These are phyloP conservation scores for Morpho achilles DNA, from an alignment of 2,888 invertebrate species.

Conservation along the genomic window DNA sequence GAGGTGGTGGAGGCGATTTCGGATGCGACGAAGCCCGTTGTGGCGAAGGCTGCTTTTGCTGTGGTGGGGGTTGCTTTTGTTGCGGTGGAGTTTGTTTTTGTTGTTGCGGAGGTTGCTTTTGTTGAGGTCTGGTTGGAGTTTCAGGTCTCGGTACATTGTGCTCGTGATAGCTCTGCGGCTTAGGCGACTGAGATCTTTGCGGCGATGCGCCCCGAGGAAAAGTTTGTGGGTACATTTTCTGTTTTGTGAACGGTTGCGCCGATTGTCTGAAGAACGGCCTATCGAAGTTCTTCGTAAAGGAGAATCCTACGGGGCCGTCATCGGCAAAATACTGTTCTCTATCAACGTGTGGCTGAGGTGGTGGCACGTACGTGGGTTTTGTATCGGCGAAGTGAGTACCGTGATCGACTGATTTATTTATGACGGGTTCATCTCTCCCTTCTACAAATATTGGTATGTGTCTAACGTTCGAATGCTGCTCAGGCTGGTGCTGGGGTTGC, in stretches of 20 bases:
- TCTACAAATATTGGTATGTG: conserved; percentile 94
- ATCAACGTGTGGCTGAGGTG: conserved; percentile 55
- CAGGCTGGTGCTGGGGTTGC: conserved; percentile 37
- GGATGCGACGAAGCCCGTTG: conserved; percentile 35
- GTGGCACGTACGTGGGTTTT: conserved; percentile 53
- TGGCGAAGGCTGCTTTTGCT: conserved; percentile 35
- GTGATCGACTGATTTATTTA: conserved; percentile 80
- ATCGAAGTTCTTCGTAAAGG: conserved; percentile 67
- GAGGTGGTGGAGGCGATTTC: conserved; percentile 34
- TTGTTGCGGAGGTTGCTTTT: conserved; percentile 39
- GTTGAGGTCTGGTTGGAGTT: conserved; percentile 47
- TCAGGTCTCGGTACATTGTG: conserved; percentile 57
- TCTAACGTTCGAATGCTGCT: conserved; percentile 79
- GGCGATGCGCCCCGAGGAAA: conserved; percentile 60
- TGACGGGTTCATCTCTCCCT: conserved; percentile 88
- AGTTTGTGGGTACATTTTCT: conserved; percentile 66
- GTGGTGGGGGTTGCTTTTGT: conserved; percentile 38
- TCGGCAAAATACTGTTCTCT: conserved; percentile 68
- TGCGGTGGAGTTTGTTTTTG: conserved; percentile 40
- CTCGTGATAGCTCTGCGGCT: conserved; percentile 59
- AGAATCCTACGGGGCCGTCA: conserved; percentile 54
- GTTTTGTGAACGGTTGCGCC: conserved; percentile 73
- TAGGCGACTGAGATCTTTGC: conserved; percentile 63
- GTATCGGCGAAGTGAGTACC: conserved; percentile 54
- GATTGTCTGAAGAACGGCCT: conserved; percentile 64